Evolutionary conservation across 2,888 invertebrate species (phyloP).

Genomic region (Hydraecia micacea): DNA sequence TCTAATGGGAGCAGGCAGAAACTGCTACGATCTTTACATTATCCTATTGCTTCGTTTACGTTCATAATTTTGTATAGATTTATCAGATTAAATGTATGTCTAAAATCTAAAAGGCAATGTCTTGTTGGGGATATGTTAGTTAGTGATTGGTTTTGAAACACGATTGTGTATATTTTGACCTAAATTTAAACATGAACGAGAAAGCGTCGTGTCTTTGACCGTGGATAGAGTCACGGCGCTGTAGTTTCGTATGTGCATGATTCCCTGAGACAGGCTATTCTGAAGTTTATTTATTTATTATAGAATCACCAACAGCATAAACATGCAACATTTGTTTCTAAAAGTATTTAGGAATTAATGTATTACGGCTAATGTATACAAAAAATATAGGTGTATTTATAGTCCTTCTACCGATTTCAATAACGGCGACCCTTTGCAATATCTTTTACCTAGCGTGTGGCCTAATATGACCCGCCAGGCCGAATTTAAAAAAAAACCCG

Average conservation of each 20-base stretch:
- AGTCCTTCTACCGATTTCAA: too few relatives aligned
- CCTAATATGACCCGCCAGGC: too few relatives aligned
- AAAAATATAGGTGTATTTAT: too few relatives aligned
- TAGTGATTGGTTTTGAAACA: not conserved
- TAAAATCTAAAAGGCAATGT: not conserved
- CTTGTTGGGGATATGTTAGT: not conserved
- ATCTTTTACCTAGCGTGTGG: too few relatives aligned
- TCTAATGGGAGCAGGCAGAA: not conserved
- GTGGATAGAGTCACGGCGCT: not conserved
- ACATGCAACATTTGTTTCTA: too few relatives aligned
- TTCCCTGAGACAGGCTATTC: not conserved
- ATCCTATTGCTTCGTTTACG: not conserved
- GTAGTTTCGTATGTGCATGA: not conserved
- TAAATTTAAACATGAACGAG: not conserved
- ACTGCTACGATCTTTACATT: not conserved
- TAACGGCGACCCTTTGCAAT: too few relatives aligned
- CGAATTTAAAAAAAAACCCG: too few relatives aligned
- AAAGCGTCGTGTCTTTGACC: not conserved
- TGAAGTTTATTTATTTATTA: too few relatives aligned
- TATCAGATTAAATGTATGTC: not conserved
- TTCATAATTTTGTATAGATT: not conserved
- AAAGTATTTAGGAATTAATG: too few relatives aligned
- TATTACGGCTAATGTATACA: too few relatives aligned
- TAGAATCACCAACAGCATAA: too few relatives aligned
- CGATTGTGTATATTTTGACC: not conserved